Conservation (phyloP, 2,797 vertebrate genomes). For the Periophthalmus magnuspinnatus region DNA sequence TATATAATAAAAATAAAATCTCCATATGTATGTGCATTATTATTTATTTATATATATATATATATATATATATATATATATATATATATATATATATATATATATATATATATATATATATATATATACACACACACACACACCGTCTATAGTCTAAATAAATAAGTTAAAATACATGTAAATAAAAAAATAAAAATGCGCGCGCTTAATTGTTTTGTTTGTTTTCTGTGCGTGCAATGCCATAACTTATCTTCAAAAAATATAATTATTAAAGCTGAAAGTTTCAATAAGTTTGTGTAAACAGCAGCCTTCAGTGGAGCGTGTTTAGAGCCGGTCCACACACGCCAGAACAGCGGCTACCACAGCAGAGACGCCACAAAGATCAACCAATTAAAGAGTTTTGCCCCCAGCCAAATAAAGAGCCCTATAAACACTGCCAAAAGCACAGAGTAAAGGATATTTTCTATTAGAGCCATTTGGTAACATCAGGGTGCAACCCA, state of each 20-base stretch:
- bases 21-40: too few species aligned
- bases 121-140: too few species aligned
- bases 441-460: slow-evolving; percentile 50
- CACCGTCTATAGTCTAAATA: too few species aligned
- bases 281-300: neutral
- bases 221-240: too few species aligned
- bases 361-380: slow-evolving; percentile 75
- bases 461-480: slow-evolving; percentile 64
- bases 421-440: slow-evolving; percentile 61
- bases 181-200: neutral
- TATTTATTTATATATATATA: too few species aligned
- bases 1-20: too few species aligned
- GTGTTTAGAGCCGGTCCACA: slow-evolving; percentile 46
- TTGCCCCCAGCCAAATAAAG: slow-evolving; percentile 58
- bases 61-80: too few species aligned
- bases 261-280: too few species aligned
- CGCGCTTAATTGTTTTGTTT: too few species aligned
- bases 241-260: too few species aligned
- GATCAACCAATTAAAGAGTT: slow-evolving; percentile 80
- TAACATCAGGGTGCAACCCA: slow-evolving; percentile 67
- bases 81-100: too few species aligned
- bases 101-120: too few species aligned
- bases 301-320: neutral
- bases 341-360: slow-evolving; percentile 67
- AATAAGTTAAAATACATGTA: neutral